Evolutionary conservation across 30 jellyfish, hydroid and myxozoan species (phyloP).

Genomic region (Turritopsis dohrnii): DNA sequence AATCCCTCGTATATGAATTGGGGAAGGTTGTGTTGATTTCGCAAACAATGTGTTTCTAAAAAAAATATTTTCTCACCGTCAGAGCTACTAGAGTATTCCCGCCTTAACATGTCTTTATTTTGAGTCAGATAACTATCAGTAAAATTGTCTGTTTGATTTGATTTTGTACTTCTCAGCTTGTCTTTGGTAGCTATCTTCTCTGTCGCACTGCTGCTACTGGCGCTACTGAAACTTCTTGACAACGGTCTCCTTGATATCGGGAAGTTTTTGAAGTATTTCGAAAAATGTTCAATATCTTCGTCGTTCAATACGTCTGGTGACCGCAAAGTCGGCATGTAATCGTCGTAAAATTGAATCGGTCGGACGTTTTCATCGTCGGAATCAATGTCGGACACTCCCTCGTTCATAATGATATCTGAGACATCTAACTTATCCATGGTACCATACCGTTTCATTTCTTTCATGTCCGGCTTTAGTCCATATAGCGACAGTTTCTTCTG

Average conservation of each 20-base stretch:
- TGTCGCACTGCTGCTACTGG: constrained; percentile 14
- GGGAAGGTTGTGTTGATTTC: too few relatives aligned
- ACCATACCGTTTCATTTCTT: constrained; percentile 29
- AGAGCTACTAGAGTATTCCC: constrained; percentile 3
- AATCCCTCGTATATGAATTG: too few relatives aligned
- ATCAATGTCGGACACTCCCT: not conserved
- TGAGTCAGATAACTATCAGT: constrained; percentile 8
- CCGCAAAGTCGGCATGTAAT: not conserved
- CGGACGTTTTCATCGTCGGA: constrained; percentile 16
- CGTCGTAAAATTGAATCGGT: not conserved
- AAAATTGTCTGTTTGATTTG: not conserved
- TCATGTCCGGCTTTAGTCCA: constrained; percentile 10
- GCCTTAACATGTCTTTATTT: not conserved
- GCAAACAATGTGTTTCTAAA: not conserved
- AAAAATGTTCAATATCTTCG: constrained; percentile 23
- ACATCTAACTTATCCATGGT: constrained; percentile 29
- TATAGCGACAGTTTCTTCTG: constrained; percentile 14
- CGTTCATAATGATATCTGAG: constrained; percentile 23
- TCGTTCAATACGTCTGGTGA: constrained; percentile 24
- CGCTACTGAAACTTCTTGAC: not conserved
- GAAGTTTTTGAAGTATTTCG: constrained; percentile 2
- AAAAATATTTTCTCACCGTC: not conserved
- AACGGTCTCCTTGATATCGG: not conserved
- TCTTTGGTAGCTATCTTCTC: not conserved
- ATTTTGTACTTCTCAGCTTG: not conserved